Percentiles rank a stretch among this genome's conserved stretches.
phyloP scores from a whole-genome alignment of 2,888 invertebrate species.

The Sesia apiformis region DNA sequence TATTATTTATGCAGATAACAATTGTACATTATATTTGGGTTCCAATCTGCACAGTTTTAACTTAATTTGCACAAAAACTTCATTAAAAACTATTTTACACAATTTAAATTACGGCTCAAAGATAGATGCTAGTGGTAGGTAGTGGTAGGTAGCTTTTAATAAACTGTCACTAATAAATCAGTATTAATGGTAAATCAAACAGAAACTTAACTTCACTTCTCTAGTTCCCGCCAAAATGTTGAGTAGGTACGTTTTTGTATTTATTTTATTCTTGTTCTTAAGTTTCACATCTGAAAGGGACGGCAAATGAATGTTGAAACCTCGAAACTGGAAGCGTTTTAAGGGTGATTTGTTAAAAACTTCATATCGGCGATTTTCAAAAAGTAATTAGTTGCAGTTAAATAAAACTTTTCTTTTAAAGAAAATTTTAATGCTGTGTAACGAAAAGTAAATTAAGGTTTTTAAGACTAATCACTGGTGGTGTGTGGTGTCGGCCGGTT shows the following conservation, averaged over 20 bases:
- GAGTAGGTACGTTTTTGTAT: neutral
- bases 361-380: neutral
- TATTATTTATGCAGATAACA: too few species aligned
- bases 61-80: too few species aligned
- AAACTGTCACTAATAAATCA: too few species aligned
- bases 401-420: neutral
- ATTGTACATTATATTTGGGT: too few species aligned
- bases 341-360: neutral
- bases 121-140: too few species aligned
- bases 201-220: neutral
- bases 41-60: too few species aligned
- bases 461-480: too few species aligned
- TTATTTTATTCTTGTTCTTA: neutral
- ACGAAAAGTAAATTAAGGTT: neutral
- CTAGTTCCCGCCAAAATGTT: neutral
- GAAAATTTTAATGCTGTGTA: neutral
- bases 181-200: neutral
- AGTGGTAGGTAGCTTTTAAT: too few species aligned
- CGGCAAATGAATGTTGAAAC: too few species aligned
- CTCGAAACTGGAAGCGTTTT: neutral
- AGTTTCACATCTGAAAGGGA: neutral
- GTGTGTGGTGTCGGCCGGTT: too few species aligned
- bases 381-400: neutral
- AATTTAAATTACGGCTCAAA: too few species aligned
- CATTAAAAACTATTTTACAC: too few species aligned